These are phyloP conservation scores for Torymus aiolomorphi DNA, from an alignment of 2,888 invertebrate species.

Conservation along the genomic window DNA sequence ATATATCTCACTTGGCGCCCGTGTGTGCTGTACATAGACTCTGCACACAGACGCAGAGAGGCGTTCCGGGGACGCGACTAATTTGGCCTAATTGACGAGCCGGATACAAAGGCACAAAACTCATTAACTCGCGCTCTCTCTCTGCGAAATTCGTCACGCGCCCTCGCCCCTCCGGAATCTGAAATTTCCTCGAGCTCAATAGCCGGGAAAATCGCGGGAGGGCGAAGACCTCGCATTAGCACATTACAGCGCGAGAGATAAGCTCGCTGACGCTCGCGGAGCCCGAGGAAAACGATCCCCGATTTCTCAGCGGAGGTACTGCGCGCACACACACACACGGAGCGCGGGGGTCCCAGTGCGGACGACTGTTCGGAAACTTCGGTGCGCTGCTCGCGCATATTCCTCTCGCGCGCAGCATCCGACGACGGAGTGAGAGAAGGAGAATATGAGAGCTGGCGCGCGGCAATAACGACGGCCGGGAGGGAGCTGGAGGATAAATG, in stretches of 20 bases:
- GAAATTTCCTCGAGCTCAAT: constrained; percentile 23
- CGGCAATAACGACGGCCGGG: constrained; percentile 15
- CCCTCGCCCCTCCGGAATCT: constrained; percentile 6
- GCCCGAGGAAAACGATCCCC: constrained; percentile 31
- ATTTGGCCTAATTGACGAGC: constrained; percentile 52
- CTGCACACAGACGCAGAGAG: neutral
- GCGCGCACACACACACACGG: neutral
- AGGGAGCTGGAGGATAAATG: constrained; percentile 25
- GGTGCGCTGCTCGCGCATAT: constrained; percentile 28
- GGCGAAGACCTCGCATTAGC: constrained; percentile 35
- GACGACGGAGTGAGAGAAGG: neutral
- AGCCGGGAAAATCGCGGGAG: constrained; percentile 24
- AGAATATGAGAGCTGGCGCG: neutral
- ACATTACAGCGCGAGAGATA: constrained; percentile 43
- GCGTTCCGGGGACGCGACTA: constrained; percentile 26
- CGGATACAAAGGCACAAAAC: constrained; percentile 45
- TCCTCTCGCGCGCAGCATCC: neutral
- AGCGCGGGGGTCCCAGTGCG: constrained; percentile 29
- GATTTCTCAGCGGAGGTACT: constrained; percentile 46
- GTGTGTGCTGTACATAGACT: neutral
- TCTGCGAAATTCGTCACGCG: constrained; percentile 30
- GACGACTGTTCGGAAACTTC: constrained; percentile 48
- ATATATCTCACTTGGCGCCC: neutral
- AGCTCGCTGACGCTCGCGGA: constrained; percentile 9
- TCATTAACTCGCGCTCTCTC: constrained; percentile 40